Conservation (phyloP, 1,140 invertebrate genomes). For the Trichoplusia ni region DNA sequence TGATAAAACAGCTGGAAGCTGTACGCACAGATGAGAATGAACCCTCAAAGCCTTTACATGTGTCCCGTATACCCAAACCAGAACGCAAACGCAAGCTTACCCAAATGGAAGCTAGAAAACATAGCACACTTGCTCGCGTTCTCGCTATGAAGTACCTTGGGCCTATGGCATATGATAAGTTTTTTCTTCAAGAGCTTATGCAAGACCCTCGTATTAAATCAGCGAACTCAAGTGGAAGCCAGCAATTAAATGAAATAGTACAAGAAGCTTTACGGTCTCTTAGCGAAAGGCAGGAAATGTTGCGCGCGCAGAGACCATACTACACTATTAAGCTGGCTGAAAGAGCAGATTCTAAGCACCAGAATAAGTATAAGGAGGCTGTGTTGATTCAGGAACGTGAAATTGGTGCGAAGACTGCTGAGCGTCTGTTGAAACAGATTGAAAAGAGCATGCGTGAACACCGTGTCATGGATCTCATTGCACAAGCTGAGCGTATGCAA, state of each 20-base stretch:
- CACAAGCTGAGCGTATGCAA: constrained; percentile 69
- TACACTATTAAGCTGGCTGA: constrained; percentile 82
- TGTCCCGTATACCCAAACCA: constrained; percentile 66
- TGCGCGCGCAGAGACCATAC: constrained; percentile 80
- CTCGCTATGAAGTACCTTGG: constrained; percentile 82
- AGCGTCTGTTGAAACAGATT: constrained; percentile 72
- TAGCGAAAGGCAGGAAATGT: constrained; percentile 77
- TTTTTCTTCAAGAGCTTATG: constrained; percentile 76
- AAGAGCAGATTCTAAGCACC: constrained; percentile 73
- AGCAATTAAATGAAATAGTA: constrained; percentile 65
- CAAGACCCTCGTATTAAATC: constrained; percentile 71
- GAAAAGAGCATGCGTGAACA: constrained; percentile 69
- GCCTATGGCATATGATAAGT: constrained; percentile 81
- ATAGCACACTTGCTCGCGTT: constrained; percentile 75
- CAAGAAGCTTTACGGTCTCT: constrained; percentile 76
- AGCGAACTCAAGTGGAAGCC: constrained; percentile 76
- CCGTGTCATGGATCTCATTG: constrained; percentile 69
- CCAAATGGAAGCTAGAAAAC: constrained; percentile 76
- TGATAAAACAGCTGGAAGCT: constrained; percentile 69
- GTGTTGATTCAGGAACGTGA: constrained; percentile 72
- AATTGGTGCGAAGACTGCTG: constrained; percentile 71
- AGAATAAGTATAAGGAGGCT: constrained; percentile 72
- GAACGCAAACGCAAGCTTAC: constrained; percentile 63
- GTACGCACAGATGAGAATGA: constrained; percentile 55
- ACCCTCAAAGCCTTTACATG: constrained; percentile 54